Percentiles rank a stretch among this genome's conserved stretches.
Evolutionary conservation across 1,140 invertebrate species (phyloP).

Genomic region (Apis florea): DNA sequence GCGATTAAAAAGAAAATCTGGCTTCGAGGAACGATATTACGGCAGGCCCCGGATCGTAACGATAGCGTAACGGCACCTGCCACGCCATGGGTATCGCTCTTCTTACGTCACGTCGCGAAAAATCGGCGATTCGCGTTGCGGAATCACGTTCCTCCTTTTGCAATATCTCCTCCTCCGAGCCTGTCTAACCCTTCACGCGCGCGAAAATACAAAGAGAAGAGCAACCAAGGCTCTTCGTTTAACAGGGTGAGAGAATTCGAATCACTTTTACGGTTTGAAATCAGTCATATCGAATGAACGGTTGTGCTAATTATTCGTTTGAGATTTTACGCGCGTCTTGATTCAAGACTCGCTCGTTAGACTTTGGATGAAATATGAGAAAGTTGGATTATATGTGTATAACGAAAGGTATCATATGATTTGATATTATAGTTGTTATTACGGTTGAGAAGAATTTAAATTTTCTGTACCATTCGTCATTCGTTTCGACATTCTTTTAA

Average conservation of each 20-base stretch:
- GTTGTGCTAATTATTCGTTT: background rate
- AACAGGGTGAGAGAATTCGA: background rate
- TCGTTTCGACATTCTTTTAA: no score
- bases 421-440: background rate
- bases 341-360: no score
- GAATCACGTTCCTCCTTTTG: slow-evolving; percentile 14
- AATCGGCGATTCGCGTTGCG: slow-evolving; percentile 28
- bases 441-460: background rate
- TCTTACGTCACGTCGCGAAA: slow-evolving; percentile 48
- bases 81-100: slow-evolving; percentile 3
- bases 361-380: background rate
- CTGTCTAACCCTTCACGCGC: background rate
- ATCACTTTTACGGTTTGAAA: no score
- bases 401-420: background rate
- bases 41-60: background rate
- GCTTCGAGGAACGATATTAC: slow-evolving; percentile 24
- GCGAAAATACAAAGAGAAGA: background rate
- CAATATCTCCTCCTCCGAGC: slow-evolving; percentile 4
- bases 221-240: background rate
- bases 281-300: background rate
- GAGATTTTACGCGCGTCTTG: background rate
- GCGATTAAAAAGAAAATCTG: background rate
- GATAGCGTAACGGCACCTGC: slow-evolving; percentile 46
- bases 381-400: background rate
- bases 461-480: no score